Evolutionary conservation across 2,888 invertebrate genomes (phyloP).

Genomic region (Archips crataeganus): DNA sequence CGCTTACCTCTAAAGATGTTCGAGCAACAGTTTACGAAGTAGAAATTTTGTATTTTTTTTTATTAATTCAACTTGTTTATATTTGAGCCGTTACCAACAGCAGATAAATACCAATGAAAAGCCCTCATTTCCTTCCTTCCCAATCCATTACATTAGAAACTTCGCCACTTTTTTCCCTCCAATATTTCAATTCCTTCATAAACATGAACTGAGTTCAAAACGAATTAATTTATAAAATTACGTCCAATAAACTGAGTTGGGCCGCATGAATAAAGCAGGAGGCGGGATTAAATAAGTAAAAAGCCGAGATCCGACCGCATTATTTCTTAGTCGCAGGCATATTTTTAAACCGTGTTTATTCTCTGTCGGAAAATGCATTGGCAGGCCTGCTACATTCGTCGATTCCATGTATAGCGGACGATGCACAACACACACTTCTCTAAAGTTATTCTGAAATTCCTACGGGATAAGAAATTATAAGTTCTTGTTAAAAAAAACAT

Average conservation of each 20-base stretch:
- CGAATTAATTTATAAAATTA: conserved; percentile 34
- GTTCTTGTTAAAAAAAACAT: too few species aligned
- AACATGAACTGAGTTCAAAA: conserved; percentile 26
- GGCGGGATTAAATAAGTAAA: conserved; percentile 26
- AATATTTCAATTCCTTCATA: conserved; percentile 18
- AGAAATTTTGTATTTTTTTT: too few species aligned
- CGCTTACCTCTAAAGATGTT: too few species aligned
- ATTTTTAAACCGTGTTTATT: too few species aligned
- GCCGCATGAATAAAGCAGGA: conserved; percentile 30
- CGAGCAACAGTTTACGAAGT: too few species aligned
- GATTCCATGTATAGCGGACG: too few species aligned
- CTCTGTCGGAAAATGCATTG: too few species aligned
- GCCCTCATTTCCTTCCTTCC: background rate
- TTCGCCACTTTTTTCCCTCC: background rate
- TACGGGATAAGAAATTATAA: too few species aligned
- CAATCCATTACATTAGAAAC: background rate
- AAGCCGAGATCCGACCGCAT: background rate
- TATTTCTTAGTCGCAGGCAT: background rate
- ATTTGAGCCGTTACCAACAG: background rate
- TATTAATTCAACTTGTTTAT: too few species aligned
- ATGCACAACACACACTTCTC: too few species aligned
- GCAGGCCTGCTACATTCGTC: too few species aligned
- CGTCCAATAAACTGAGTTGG: conserved; percentile 13
- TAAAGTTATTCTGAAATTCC: too few species aligned
- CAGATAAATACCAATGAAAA: background rate